phyloP scores from a whole-genome alignment of 2,888 invertebrate species.

The Volucella bombylans region DNA sequence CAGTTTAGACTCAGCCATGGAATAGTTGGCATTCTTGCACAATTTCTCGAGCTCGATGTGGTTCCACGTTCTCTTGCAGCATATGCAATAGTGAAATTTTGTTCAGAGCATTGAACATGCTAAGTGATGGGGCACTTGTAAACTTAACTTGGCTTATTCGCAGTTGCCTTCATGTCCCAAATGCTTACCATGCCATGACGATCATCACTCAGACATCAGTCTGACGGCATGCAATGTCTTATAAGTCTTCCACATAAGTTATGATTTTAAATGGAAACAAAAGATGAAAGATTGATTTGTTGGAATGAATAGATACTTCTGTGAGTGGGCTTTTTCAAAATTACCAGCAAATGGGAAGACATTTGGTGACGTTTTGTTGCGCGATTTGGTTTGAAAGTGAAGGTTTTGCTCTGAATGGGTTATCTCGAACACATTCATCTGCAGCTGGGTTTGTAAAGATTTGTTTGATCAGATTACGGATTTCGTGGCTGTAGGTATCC shows the following conservation, averaged over 20 bases:
- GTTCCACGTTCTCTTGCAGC: conserved; percentile 1
- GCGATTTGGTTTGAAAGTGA: background rate
- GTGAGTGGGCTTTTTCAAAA: no score
- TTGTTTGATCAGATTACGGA: no score
- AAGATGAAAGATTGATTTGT: conserved; percentile 12
- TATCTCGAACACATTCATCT: no score
- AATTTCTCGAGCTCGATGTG: conserved; percentile 29
- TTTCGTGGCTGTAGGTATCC: no score
- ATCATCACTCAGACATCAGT: conserved; percentile 58
- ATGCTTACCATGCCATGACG: conserved; percentile 65
- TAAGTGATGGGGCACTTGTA: conserved; percentile 26
- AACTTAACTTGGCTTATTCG: conserved; percentile 30
- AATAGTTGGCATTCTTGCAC: conserved; percentile 59
- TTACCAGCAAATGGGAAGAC: background rate
- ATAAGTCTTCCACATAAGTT: conserved; percentile 33
- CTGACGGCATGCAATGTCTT: conserved; percentile 54
- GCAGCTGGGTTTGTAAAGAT: no score
- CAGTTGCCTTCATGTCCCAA: conserved; percentile 63
- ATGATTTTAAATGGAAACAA: background rate
- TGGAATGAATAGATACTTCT: background rate
- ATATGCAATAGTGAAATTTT: conserved; percentile 34
- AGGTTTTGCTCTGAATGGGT: background rate
- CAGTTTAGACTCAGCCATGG: conserved; percentile 18
- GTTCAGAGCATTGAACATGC: conserved; percentile 27
- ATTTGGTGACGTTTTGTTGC: background rate